Percentiles rank a stretch among this genome's conserved stretches.
Conservation (phyloP, 2,797 vertebrate species). For the Crypturellus tataupa region DNA sequence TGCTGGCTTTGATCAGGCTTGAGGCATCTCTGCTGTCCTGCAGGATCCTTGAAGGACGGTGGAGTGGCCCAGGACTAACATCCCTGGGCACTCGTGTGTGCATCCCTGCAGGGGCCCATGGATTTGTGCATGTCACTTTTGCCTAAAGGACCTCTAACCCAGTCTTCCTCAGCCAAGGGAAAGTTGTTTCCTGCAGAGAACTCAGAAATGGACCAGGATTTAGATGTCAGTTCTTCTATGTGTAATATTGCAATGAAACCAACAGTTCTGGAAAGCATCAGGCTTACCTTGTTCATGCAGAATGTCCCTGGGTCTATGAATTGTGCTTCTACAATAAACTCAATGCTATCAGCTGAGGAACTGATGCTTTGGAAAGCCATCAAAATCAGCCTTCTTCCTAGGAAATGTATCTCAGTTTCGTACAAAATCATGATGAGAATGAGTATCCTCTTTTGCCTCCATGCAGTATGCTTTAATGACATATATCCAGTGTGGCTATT, state of each 20-base stretch:
- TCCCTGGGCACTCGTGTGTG: no score
- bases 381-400: neutral
- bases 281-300: neutral
- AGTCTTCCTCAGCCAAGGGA: no score
- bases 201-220: neutral
- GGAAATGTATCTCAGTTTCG: neutral
- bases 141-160: no score
- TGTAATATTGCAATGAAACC: neutral
- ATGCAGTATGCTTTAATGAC: neutral
- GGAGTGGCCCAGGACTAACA: no score
- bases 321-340: neutral
- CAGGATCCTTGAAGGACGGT: no score
- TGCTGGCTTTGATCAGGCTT: no score
- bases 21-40: no score
- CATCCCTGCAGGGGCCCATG: no score
- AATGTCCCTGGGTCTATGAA: neutral
- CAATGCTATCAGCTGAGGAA: neutral
- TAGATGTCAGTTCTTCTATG: rapidly evolving
- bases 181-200: neutral
- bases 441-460: neutral
- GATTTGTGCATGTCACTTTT: no score
- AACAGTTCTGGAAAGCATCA: neutral
- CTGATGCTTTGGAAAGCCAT: neutral
- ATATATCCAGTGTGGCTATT: neutral
- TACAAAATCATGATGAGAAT: rapidly evolving